These are phyloP conservation scores for Fregetta grallaria DNA, from an alignment of 2,113 vertebrate species.

Conservation along the genomic window DNA sequence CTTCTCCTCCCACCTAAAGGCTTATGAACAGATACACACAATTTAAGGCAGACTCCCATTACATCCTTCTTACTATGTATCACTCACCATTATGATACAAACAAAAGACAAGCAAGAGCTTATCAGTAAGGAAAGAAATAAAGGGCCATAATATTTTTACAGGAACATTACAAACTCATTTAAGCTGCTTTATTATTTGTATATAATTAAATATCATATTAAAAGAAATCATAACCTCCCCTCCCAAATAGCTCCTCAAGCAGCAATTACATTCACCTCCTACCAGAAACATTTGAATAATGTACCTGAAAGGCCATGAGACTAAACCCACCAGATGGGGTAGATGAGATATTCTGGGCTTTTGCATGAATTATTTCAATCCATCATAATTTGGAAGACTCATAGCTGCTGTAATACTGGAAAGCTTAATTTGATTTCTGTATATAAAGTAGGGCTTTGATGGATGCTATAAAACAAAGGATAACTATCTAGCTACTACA, in stretches of 20 bases:
- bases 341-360: conserved; percentile 32
- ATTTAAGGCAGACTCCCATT: not conserved
- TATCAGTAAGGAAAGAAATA: not conserved
- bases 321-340: conserved; percentile 52
- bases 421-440: conserved; percentile 55
- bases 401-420: conserved; percentile 38
- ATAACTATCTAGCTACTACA: conserved; percentile 33
- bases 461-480: conserved; percentile 50
- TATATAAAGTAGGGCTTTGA: conserved; percentile 46
- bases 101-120: not conserved
- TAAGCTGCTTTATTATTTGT: conserved; percentile 18
- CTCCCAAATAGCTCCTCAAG: conserved; percentile 10
- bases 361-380: conserved; percentile 61
- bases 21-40: not conserved
- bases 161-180: not conserved
- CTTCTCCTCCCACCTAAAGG: not conserved
- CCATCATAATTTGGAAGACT: conserved; percentile 57
- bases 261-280: conserved; percentile 11
- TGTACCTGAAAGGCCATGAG: conserved; percentile 15
- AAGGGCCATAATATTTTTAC: not conserved
- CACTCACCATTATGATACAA: not conserved
- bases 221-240: conserved; percentile 32
- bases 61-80: not conserved
- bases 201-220: conserved; percentile 46
- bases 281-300: conserved; percentile 47